Base-by-base conservation (phyloP, 2,888 invertebrate species). In the Acronicta psi region DNA sequence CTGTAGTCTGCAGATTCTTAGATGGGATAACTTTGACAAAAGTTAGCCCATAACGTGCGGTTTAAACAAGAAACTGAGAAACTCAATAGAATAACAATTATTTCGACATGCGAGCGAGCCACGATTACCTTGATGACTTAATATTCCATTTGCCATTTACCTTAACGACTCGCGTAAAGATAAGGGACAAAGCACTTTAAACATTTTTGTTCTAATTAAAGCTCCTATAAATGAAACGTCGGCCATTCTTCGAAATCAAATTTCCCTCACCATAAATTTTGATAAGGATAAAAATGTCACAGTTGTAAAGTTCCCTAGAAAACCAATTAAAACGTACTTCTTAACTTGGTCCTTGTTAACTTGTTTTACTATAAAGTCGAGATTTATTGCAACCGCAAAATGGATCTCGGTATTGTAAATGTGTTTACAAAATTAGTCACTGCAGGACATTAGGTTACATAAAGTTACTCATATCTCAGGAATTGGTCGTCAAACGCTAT, bases 311-410 rank as follows among this genome's bases (percentile, higher is more conserved):
- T 66, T 78, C 63, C 47, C 73, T 77, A 80, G 73, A 80, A 83
- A 80, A 71, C 58, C 82, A 83, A 84, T 83, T 80, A 79, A 79
- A 67, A 64, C 42, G 60, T 52, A 63, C 57, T 69, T 53, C 59
- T 44, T 69, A 50, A 68, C 40, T 58, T 61, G 37, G 52, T 55
- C 45, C 47, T 67, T 54, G 36, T 53, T 41, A 59, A 59, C 72
- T 59, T 59, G 57, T 59, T 55, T 68, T 66, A 68, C 68, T 68
- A 75, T 79, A 73, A 80, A 81, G 79, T 34, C 14, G 29, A 79
- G 80, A 86, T 85, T 86, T 86, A 86, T 79, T 57, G 61, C 69
- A 64, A 81, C 82, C 80, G 70, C 82, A 79, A 73, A 73, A 63
- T 64, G 68, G 71, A 66, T 71, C 13, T 34, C 34, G 5, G 34